A percentile compares a stretch with the other conserved stretches of the same genome.
These are phyloP conservation scores for Gambusia yucatana DNA, from an alignment of 2,797 vertebrate species.

Conservation along the genomic window DNA sequence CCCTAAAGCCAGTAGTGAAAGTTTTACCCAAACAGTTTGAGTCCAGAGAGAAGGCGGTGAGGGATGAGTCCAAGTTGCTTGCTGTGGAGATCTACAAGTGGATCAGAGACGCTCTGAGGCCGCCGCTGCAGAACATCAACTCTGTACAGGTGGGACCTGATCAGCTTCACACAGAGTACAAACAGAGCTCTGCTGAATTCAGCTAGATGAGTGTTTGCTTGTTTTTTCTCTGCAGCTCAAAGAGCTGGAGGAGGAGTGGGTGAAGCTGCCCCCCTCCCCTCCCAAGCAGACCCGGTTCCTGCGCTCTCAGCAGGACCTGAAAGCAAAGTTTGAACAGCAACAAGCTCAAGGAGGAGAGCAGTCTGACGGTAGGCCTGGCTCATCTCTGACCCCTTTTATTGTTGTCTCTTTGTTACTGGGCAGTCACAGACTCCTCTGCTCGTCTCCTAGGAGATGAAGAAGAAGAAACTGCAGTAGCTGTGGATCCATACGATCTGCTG, in stretches of 20 bases:
- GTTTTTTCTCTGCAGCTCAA: conserved; percentile 84
- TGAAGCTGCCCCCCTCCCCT: conserved; percentile 86
- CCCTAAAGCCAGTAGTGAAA: conserved; percentile 96
- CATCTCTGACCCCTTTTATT: accelerated
- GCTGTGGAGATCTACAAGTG: conserved; percentile 96
- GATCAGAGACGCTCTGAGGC: conserved; percentile 94
- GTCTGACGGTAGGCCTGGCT: conserved; percentile 82
- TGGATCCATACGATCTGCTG: conserved; percentile 95
- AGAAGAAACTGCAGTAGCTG: conserved; percentile 80
- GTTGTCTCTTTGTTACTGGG: too few relatives aligned
- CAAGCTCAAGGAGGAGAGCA: conserved; percentile 87
- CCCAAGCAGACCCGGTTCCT: conserved; percentile 93
- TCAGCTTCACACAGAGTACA: background rate
- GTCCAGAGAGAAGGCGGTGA: conserved; percentile 96
- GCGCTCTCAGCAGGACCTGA: conserved; percentile 95
- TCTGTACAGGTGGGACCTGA: conserved; percentile 89
- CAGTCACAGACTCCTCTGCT: background rate
- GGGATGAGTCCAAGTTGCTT: conserved; percentile 94
- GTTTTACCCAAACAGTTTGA: conserved; percentile 96
- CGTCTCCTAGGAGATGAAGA: conserved; percentile 83
- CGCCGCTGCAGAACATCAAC: conserved; percentile 92
- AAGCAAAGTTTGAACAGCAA: conserved; percentile 94
- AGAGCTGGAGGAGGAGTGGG: conserved; percentile 97
- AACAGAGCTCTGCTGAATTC: background rate
- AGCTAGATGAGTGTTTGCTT: conserved; percentile 2